Conservation (phyloP, 2,113 vertebrate species). For the Motacilla alba region DNA sequence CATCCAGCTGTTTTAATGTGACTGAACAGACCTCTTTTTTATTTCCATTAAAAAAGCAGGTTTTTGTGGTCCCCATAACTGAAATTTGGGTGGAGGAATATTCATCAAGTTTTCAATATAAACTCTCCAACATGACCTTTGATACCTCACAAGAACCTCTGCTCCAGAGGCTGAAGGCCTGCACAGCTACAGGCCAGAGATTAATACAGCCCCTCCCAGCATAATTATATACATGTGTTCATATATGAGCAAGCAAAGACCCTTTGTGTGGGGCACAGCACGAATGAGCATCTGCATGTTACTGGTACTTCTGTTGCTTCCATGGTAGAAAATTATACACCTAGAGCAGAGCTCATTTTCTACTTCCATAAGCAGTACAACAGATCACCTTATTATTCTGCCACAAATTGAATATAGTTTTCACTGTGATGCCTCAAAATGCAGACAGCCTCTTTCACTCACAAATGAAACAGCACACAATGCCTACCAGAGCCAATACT, state of each 20-base stretch:
- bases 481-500: constrained; percentile 7
- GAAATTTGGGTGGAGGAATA: background rate
- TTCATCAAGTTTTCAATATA: background rate
- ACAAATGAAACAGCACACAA: constrained; percentile 27
- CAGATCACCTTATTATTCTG: constrained; percentile 40
- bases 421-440: constrained; percentile 9
- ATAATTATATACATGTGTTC: rapidly evolving
- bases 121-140: background rate
- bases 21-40: background rate
- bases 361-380: constrained; percentile 43
- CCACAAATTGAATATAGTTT: constrained; percentile 16
- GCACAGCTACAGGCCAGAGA: background rate
- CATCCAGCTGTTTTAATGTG: background rate
- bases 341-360: constrained; percentile 19
- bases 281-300: rapidly evolving
- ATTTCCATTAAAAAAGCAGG: background rate
- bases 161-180: background rate
- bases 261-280: rapidly evolving
- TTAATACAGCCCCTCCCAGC: background rate
- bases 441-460: constrained; percentile 34
- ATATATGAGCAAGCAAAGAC: background rate
- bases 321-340: background rate
- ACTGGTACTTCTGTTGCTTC: background rate
- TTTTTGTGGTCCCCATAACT: background rate
- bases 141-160: background rate